These are phyloP conservation scores for Gymnorhina tibicen DNA, from an alignment of 2,113 vertebrate species.

Conservation along the genomic window DNA sequence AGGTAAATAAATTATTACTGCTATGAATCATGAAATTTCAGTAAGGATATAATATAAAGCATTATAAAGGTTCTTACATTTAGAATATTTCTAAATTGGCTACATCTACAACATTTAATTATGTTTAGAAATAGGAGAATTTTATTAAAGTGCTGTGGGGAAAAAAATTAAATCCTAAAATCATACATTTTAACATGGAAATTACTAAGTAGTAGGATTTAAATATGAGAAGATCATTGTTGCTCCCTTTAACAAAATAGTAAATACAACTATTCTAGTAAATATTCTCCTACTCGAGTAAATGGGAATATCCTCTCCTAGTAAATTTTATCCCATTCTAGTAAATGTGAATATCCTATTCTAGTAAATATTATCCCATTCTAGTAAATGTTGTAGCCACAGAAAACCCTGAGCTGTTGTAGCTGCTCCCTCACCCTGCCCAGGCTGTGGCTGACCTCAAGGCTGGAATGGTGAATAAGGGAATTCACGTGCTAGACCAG, in stretches of 20 bases:
- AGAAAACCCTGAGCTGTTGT: neutral
- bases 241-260: neutral
- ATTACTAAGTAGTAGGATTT: neutral
- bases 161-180: neutral
- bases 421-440: neutral
- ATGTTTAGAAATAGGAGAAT: neutral
- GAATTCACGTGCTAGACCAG: accelerated
- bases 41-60: neutral
- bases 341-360: neutral
- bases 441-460: neutral
- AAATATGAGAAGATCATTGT: neutral
- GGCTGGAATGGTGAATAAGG: neutral
- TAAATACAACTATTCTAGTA: neutral
- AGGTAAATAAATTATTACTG: neutral
- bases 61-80: neutral
- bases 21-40: neutral
- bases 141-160: neutral
- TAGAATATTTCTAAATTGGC: neutral
- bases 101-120: neutral
- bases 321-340: too few species aligned
- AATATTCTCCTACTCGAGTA: neutral
- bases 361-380: neutral
- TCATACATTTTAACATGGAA: neutral
- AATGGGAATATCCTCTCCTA: neutral
- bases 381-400: too few species aligned